A percentile compares a stretch with the other conserved stretches of the same genome.
phyloP scores from a whole-genome alignment of 2,797 vertebrate species.

The Chiroxiphia lanceolata region DNA sequence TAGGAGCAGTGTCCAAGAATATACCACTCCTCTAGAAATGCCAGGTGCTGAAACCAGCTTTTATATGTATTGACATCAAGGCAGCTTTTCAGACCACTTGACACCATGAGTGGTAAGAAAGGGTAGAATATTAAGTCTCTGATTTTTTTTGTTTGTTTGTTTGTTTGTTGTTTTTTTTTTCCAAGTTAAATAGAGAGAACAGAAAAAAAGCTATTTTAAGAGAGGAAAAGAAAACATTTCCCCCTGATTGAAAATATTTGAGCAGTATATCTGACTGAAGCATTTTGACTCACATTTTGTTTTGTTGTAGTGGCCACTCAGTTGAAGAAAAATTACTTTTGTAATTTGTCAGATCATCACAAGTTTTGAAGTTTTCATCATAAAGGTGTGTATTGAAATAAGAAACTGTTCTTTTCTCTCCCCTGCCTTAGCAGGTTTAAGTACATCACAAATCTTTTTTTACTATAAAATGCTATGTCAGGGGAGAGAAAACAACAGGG shows the following conservation, averaged over 20 bases:
- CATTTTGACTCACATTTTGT: not conserved
- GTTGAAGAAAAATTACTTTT: not conserved
- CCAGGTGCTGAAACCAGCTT: not conserved
- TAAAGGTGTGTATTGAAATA: not conserved
- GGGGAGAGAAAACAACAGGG: not conserved
- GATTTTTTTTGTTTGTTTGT: rapidly evolving
- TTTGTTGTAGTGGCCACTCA: not conserved
- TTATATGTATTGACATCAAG: not conserved
- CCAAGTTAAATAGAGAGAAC: not conserved
- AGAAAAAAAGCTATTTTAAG: not conserved
- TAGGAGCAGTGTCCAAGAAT: not conserved
- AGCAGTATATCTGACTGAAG: not conserved
- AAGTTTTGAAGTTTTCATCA: not conserved
- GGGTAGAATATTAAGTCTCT: not conserved
- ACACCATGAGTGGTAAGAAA: not conserved
- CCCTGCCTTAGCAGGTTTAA: not conserved
- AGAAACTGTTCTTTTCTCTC: not conserved
- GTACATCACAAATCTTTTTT: not conserved
- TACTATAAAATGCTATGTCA: not conserved
- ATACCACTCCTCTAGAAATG: not conserved
- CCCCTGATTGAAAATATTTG: not conserved
- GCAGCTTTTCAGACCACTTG: not conserved
- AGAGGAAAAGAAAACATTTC: not conserved
- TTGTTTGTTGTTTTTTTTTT: not conserved
- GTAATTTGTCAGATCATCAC: not conserved